Base-by-base conservation (phyloP, 2,797 vertebrate species). In the Poecilia wingei region DNA sequence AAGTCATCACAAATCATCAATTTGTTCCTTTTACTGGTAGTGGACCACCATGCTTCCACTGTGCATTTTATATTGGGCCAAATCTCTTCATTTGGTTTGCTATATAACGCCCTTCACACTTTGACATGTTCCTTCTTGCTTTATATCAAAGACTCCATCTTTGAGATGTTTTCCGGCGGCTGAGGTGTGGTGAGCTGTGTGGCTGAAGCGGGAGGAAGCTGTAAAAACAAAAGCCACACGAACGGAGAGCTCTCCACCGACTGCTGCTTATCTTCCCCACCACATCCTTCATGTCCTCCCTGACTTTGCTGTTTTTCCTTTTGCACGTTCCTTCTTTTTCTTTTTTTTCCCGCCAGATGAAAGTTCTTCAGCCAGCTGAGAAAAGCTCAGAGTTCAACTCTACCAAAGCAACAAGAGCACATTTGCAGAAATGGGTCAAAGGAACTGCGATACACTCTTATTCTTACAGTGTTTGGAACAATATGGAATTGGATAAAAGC, bases 211-310 rank as follows among this genome's bases (percentile, higher is more conserved):
- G 83, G 83, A 88, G 93, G 93, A 94, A 94, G 90, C 87, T 28
- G 77, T 86, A 86, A 87, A 66, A 66, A 66, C n/a, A 88, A 45
- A 85, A 87, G 84, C 87, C 87, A 90, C 90, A 91, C 89, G 82
- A 89, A 92, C 77, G 45, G 78, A 45, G 76, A 82, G 80, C 76
- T 77, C 83, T 87, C 77, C 31, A 46, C 84, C 76, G 79, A 84
- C 87, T 88, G 77, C 77, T 86, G 88, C 88, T 90, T 86, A 87
- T 81, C 81, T 88, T 88, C 78, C 73, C 10, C 77, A 87, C 92
- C 91, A 88, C 94, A 95, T 95, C 94, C 93, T 93, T 82, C 73
- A 51, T 84, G 59, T 88, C 81, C 86, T 79, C 82, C 78, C 70
- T 70, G 71, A 76, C 79, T 88, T 81, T 51, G 68, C 70, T 79